Conservation (phyloP, 2,113 vertebrate species). For the Myotis yumanensis region DNA sequence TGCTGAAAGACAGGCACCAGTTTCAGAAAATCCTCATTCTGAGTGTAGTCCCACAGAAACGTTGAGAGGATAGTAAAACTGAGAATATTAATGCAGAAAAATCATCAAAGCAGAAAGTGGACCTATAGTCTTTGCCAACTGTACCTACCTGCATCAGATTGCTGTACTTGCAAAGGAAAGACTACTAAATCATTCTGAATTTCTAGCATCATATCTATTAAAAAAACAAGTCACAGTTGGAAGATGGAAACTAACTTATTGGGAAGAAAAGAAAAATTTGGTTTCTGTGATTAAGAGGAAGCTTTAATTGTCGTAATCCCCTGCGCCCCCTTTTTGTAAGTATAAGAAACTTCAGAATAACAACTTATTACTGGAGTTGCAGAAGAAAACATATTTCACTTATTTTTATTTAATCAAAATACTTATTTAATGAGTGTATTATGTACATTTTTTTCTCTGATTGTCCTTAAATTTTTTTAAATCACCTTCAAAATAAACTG, state of each 20-base stretch:
- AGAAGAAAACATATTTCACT: constrained; percentile 70
- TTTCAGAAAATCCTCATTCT: constrained; percentile 92
- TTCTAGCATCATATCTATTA: constrained; percentile 94
- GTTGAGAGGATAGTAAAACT: constrained; percentile 94
- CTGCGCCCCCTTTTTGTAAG: constrained; percentile 45
- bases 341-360: constrained; percentile 79
- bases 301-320: constrained; percentile 75
- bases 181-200: constrained; percentile 97
- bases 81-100: constrained; percentile 94
- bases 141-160: constrained; percentile 97
- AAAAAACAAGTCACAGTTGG: constrained; percentile 97
- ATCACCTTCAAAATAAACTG: constrained; percentile 81
- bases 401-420: constrained; percentile 72
- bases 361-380: constrained; percentile 65
- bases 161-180: constrained; percentile 97
- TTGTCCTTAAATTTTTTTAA: constrained; percentile 79
- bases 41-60: constrained; percentile 95
- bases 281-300: constrained; percentile 80
- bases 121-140: constrained; percentile 93
- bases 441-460: constrained; percentile 79
- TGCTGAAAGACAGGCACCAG: constrained; percentile 85
- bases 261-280: constrained; percentile 77
- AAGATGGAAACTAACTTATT: constrained; percentile 90
- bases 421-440: constrained; percentile 85
- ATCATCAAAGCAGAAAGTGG: constrained; percentile 96